phyloP scores from a whole-genome alignment of 2,797 vertebrate species.

The Cephalopachus bancanus region DNA sequence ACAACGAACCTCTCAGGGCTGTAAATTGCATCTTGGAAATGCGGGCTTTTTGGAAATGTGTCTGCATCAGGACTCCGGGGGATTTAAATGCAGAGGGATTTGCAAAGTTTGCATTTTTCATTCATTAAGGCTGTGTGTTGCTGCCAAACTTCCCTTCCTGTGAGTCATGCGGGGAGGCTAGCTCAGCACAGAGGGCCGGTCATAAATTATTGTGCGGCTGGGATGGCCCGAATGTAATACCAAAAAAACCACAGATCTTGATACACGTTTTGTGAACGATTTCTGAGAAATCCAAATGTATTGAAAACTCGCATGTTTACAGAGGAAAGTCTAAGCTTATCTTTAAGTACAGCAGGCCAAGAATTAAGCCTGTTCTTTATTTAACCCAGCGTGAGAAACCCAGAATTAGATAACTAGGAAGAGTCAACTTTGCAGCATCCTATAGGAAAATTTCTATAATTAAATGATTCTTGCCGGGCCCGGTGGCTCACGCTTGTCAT shows the following conservation, averaged over 20 bases:
- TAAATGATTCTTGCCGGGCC: no score
- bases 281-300: slow-evolving; percentile 76
- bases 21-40: slow-evolving; percentile 71
- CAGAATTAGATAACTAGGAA: slow-evolving; percentile 19
- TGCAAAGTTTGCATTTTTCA: slow-evolving; percentile 84
- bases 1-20: background rate
- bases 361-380: slow-evolving; percentile 49
- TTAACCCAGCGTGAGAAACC: slow-evolving; percentile 53
- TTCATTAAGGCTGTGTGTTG: slow-evolving; percentile 76
- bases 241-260: slow-evolving; percentile 63
- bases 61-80: slow-evolving; percentile 71
- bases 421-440: no score
- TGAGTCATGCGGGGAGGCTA: slow-evolving; percentile 78
- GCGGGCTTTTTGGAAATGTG: slow-evolving; percentile 75
- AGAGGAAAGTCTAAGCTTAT: slow-evolving; percentile 53
- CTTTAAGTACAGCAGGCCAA: slow-evolving; percentile 63
- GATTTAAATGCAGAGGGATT: slow-evolving; percentile 78
- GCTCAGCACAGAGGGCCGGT: slow-evolving; percentile 2
- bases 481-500: no score
- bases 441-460: no score
- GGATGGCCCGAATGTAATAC: slow-evolving; percentile 48
- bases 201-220: slow-evolving; percentile 62
- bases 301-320: slow-evolving; percentile 73
- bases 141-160: slow-evolving; percentile 85
- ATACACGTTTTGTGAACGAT: slow-evolving; percentile 40